These are phyloP conservation scores for Hemibagrus guttatus DNA, from an alignment of 2,797 vertebrate species.

Conservation along the genomic window DNA sequence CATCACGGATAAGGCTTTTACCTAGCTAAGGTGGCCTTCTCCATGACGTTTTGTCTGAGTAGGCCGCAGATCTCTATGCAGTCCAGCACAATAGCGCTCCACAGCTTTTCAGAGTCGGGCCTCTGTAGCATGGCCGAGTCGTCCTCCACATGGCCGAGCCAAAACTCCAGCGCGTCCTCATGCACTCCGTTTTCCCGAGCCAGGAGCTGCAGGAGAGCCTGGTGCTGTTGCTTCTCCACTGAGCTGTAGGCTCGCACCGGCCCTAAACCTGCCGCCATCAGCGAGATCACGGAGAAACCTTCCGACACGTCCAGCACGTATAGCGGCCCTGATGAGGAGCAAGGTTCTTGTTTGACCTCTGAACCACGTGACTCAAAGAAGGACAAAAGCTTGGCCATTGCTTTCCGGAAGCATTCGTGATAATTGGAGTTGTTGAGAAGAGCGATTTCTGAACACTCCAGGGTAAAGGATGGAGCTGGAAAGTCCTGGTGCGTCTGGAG, in stretches of 20 bases:
- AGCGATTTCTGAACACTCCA: conserved; percentile 91
- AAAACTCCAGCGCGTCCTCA: conserved; percentile 87
- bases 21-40: conserved; percentile 95
- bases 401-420: conserved; percentile 82
- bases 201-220: conserved; percentile 80
- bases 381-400: conserved; percentile 81
- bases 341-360: conserved; percentile 29
- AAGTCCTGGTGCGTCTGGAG: conserved; percentile 82
- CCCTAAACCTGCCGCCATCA: conserved; percentile 86
- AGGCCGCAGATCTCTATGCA: conserved; percentile 94
- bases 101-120: conserved; percentile 88
- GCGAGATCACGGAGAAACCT: conserved; percentile 91
- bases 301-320: conserved; percentile 94
- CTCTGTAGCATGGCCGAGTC: conserved; percentile 86
- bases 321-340: conserved; percentile 67
- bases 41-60: conserved; percentile 93
- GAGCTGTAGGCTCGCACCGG: conserved; percentile 90
- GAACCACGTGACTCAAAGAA: conserved; percentile 65
- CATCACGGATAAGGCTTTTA: conserved; percentile 50
- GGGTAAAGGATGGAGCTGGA: conserved; percentile 70
- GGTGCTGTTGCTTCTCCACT: conserved; percentile 90
- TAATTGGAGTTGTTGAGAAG: conserved; percentile 87
- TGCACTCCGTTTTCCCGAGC: conserved; percentile 80
- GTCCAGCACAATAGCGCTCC: conserved; percentile 95
- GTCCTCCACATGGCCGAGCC: conserved; percentile 87